Conservation (phyloP, 1,140 invertebrate genomes). For the Carposina sasakii region DNA sequence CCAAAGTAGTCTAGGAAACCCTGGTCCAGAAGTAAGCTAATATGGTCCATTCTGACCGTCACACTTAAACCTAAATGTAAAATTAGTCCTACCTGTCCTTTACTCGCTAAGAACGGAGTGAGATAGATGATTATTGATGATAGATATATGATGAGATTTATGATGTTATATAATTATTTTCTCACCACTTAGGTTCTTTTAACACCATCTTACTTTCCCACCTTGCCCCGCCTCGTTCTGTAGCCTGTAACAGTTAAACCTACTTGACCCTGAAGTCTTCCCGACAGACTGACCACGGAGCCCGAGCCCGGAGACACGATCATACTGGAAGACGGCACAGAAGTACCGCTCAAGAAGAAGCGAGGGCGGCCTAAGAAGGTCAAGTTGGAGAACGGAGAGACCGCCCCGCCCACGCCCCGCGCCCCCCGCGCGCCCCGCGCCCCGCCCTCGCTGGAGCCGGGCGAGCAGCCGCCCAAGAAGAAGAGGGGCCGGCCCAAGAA, state of each 20-base stretch:
- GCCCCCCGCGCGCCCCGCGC: slow-evolving; percentile 69
- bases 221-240: no score
- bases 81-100: not conserved
- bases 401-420: slow-evolving; percentile 73
- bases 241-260: no score
- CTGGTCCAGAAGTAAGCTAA: no score
- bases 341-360: slow-evolving; percentile 88
- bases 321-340: slow-evolving; percentile 74
- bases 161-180: no score
- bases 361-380: slow-evolving; percentile 91
- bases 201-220: no score
- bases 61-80: no score
- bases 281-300: slow-evolving; percentile 67
- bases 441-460: slow-evolving; percentile 41
- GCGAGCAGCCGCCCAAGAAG: slow-evolving; percentile 81
- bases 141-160: no score
- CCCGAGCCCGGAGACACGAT: slow-evolving; percentile 65
- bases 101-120: not conserved
- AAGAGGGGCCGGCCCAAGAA: slow-evolving; percentile 90
- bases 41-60: no score
- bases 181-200: no score
- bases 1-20: no score
- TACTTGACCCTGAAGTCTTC: no score
- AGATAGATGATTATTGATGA: no score
- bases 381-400: slow-evolving; percentile 79